Percentiles rank a stretch among this genome's conserved stretches.
phyloP scores from a whole-genome alignment of 2,113 vertebrate species.

The Pedetes capensis region DNA sequence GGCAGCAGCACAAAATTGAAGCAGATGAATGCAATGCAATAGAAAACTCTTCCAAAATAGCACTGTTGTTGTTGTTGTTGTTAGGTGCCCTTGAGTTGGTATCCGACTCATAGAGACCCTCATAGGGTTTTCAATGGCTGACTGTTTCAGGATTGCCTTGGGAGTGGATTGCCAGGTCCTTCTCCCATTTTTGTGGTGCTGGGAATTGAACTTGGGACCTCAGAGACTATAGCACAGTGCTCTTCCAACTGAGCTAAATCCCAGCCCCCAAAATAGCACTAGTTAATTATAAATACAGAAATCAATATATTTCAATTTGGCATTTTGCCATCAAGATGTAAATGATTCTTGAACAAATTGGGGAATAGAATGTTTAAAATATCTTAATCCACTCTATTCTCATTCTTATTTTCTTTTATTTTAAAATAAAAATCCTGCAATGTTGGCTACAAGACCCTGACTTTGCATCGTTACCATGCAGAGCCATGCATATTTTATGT shows the following conservation, averaged over 20 bases:
- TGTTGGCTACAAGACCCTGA: not conserved
- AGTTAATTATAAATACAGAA: not conserved
- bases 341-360: slow-evolving; percentile 9
- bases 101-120: too few relatives aligned
- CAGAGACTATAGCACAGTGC: too few relatives aligned
- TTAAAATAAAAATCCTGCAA: not conserved
- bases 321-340: not conserved
- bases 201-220: too few relatives aligned
- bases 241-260: too few relatives aligned
- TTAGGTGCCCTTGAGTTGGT: too few relatives aligned
- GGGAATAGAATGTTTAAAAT: slow-evolving; percentile 13
- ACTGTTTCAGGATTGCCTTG: too few relatives aligned
- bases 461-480: not conserved
- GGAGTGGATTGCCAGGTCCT: too few relatives aligned
- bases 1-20: not conserved
- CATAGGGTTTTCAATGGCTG: too few relatives aligned
- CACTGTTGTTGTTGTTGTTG: too few relatives aligned
- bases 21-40: not conserved
- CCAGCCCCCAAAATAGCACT: too few relatives aligned
- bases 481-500: not conserved
- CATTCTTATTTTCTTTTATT: not conserved
- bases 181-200: too few relatives aligned
- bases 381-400: not conserved
- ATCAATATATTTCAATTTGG: not conserved
- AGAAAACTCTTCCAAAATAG: not conserved